These are phyloP conservation scores for Desmodus rotundus DNA, from an alignment of 2,113 vertebrate genomes.

Conservation along the genomic window DNA sequence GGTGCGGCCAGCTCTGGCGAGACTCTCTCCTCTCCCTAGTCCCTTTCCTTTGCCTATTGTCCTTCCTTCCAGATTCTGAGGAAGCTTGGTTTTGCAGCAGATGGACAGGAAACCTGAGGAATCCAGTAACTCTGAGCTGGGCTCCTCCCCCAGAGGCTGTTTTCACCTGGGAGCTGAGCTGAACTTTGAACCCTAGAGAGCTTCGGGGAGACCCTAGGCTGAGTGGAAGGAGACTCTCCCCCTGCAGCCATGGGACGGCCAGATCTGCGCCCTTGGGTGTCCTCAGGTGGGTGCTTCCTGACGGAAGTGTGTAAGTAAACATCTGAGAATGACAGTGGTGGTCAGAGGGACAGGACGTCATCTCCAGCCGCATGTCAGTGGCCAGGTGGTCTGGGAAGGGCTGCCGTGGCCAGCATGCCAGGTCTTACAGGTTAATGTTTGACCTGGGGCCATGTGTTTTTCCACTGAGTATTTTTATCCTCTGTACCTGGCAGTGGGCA, in stretches of 20 bases:
- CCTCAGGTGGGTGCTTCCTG: not conserved
- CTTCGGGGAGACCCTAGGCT: not conserved
- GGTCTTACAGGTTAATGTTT: slow-evolving; percentile 81
- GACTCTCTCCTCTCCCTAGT: not conserved
- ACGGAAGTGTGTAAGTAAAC: not conserved
- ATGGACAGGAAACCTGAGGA: not conserved
- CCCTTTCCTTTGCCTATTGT: not conserved
- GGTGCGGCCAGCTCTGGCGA: not conserved
- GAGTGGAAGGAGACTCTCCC: fast-evolving
- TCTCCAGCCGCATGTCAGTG: not conserved
- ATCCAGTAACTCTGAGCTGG: not conserved
- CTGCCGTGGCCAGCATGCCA: slow-evolving; percentile 58
- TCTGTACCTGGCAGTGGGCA: slow-evolving; percentile 75
- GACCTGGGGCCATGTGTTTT: slow-evolving; percentile 81
- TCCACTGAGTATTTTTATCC: slow-evolving; percentile 83
- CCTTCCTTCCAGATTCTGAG: not conserved
- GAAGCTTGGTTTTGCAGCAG: not conserved
- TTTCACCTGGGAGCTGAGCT: not conserved
- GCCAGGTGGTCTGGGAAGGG: slow-evolving; percentile 69
- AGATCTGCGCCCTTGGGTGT: not conserved
- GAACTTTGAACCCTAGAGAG: not conserved
- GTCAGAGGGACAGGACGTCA: not conserved
- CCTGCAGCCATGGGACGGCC: not conserved
- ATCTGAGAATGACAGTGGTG: not conserved
- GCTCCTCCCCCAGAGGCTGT: not conserved